A percentile compares a stretch with the other conserved stretches of the same genome.
Conservation (phyloP, 2,888 invertebrate genomes). For the Polietes domitor region DNA sequence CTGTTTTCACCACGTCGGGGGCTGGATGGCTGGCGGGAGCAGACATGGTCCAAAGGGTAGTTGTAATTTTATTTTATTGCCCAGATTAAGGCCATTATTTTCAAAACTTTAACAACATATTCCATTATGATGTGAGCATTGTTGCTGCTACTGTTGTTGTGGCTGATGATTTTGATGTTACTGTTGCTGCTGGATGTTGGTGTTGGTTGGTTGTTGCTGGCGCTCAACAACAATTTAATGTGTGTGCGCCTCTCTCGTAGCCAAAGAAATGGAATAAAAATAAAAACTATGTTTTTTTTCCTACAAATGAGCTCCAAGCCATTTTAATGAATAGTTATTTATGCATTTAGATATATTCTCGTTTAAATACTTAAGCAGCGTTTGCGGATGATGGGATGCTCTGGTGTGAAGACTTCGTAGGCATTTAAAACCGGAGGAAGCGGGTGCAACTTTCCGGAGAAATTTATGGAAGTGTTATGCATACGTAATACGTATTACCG, state of each 20-base stretch:
- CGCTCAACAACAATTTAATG: constrained; percentile 22
- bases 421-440: not conserved
- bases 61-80: constrained; percentile 67
- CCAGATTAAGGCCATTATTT: constrained; percentile 67
- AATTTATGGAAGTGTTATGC: too few relatives aligned
- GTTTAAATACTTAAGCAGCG: not conserved
- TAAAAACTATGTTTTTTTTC: not conserved
- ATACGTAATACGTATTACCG: too few relatives aligned
- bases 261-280: not conserved
- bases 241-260: not conserved
- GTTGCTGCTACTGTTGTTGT: constrained; percentile 23
- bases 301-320: constrained; percentile 14
- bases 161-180: not conserved
- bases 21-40: constrained; percentile 6
- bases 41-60: constrained; percentile 51
- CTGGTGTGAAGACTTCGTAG: not conserved
- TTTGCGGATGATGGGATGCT: not conserved
- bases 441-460: too few relatives aligned
- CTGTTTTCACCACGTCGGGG: too few relatives aligned
- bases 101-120: constrained; percentile 57
- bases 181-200: not conserved
- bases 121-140: constrained; percentile 32
- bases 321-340: constrained; percentile 33
- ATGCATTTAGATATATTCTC: not conserved
- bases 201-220: not conserved